phyloP scores from a whole-genome alignment of 2,113 vertebrate species.

The Suricata suricatta region DNA sequence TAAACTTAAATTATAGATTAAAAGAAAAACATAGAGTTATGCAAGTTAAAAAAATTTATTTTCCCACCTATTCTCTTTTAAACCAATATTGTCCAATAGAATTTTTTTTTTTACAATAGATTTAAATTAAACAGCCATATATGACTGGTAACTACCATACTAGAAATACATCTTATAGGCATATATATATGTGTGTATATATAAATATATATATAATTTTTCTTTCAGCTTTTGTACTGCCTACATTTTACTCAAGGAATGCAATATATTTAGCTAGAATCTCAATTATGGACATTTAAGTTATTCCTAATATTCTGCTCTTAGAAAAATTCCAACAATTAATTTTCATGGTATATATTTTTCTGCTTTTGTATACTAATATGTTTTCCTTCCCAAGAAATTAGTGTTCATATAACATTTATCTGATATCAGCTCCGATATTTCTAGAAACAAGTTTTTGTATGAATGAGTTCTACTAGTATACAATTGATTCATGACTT shows the following conservation, averaged over 20 bases:
- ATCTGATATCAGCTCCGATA: not conserved
- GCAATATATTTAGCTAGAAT: not conserved
- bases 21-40: not conserved
- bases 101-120: not conserved
- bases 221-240: not conserved
- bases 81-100: not conserved
- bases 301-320: not conserved
- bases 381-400: not conserved
- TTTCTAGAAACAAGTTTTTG: not conserved
- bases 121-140: not conserved
- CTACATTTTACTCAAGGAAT: not conserved
- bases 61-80: not conserved
- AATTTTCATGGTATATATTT: not conserved
- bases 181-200: no score
- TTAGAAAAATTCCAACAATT: not conserved
- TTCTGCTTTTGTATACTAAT: not conserved
- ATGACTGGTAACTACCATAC: not conserved
- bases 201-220: not conserved
- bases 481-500: not conserved
- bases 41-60: not conserved
- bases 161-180: not conserved
- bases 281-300: not conserved
- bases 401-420: not conserved
- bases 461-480: not conserved
- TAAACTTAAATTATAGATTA: not conserved